A percentile compares a stretch with the other conserved stretches of the same genome.
phyloP scores from a whole-genome alignment of 2,113 vertebrate genomes.

The Alethe castanea region DNA sequence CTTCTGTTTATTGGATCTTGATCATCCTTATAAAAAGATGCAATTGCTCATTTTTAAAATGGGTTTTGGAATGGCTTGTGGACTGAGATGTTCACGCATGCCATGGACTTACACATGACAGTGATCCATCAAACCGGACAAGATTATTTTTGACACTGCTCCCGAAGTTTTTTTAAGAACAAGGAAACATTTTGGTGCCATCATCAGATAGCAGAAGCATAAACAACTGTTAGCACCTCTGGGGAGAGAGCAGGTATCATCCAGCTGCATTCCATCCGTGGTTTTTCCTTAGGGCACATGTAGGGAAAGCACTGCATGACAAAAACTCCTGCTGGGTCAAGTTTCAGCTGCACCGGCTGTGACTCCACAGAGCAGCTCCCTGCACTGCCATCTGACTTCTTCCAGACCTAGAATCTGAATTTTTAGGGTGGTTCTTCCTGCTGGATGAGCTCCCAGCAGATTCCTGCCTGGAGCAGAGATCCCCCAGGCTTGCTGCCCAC shows the following conservation, averaged over 20 bases:
- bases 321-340: neutral
- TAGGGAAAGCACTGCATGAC: neutral
- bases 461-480: neutral
- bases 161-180: neutral
- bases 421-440: neutral
- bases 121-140: neutral
- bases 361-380: neutral
- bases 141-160: neutral
- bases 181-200: neutral
- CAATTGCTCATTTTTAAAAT: neutral
- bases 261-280: neutral
- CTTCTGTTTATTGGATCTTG: neutral
- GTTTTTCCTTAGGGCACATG: neutral
- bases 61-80: neutral
- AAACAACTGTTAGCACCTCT: neutral
- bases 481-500: neutral
- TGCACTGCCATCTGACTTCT: neutral
- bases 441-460: neutral
- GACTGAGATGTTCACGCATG: neutral
- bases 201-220: neutral
- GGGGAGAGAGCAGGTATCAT: neutral
- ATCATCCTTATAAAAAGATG: neutral
- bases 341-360: rapidly evolving
- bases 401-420: neutral
- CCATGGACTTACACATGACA: neutral